These are phyloP conservation scores for Ciconia stormi DNA, from an alignment of 2,113 vertebrate species.

Conservation along the genomic window DNA sequence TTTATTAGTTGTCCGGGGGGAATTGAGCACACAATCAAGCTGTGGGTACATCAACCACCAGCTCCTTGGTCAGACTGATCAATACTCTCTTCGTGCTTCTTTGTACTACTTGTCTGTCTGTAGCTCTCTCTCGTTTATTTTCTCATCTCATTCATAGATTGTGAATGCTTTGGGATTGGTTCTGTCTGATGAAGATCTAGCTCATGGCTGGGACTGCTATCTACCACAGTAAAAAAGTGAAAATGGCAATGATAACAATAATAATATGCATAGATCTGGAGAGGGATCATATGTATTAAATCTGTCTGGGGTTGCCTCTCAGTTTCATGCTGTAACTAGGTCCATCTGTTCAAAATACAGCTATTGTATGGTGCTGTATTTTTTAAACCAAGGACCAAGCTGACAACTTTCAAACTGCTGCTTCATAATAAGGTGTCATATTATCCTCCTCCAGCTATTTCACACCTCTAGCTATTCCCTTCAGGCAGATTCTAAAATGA, in stretches of 20 bases:
- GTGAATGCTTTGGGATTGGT: not conserved
- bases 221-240: not conserved
- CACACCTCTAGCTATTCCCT: conserved; percentile 39
- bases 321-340: not conserved
- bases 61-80: not conserved
- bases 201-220: not conserved
- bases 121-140: not conserved
- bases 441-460: conserved; percentile 53
- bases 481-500: conserved; percentile 28
- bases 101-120: not conserved
- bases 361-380: not conserved
- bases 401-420: not conserved
- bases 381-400: not conserved
- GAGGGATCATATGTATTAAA: not conserved
- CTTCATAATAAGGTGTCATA: conserved; percentile 40
- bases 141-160: not conserved
- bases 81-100: not conserved
- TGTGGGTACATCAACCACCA: not conserved
- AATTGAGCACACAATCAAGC: not conserved
- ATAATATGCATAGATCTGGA: not conserved
- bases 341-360: not conserved
- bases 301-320: not conserved
- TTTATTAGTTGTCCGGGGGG: not conserved
- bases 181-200: not conserved
- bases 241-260: not conserved